A percentile compares a stretch with the other conserved stretches of the same genome.
Conservation (phyloP, 1,140 invertebrate species). For the Catajapyx aquilonaris region DNA sequence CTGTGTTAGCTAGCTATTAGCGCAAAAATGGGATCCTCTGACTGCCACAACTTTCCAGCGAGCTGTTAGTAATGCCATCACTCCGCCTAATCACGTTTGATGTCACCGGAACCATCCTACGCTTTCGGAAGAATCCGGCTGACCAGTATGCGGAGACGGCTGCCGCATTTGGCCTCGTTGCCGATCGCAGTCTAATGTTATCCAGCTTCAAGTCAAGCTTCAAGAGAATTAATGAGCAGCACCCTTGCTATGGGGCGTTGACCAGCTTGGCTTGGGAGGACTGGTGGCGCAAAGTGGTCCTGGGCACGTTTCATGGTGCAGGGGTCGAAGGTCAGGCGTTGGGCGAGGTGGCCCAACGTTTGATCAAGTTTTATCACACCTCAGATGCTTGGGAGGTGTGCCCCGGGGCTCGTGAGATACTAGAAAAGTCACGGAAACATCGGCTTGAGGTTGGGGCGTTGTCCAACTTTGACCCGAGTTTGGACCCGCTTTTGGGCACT, state of each 20-base stretch:
- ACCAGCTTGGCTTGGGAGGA: constrained; percentile 44
- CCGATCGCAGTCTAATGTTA: constrained; percentile 32
- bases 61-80: too few relatives aligned
- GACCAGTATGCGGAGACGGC: constrained; percentile 49
- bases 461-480: constrained; percentile 69
- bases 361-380: constrained; percentile 40
- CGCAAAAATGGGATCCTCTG: too few relatives aligned
- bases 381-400: constrained; percentile 43
- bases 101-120: constrained; percentile 61
- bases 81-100: constrained; percentile 60
- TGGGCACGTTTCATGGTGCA: constrained; percentile 34
- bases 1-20: too few relatives aligned
- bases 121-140: constrained; percentile 41
- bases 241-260: constrained; percentile 59
- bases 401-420: constrained; percentile 35
- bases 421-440: constrained; percentile 30
- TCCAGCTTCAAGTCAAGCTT: constrained; percentile 38
- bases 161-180: constrained; percentile 37
- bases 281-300: constrained; percentile 58
- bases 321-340: constrained; percentile 17
- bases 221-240: constrained; percentile 31
- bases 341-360: constrained; percentile 30
- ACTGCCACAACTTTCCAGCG: too few relatives aligned
- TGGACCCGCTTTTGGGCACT: constrained; percentile 39
- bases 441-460: constrained; percentile 45